Evolutionary conservation across 2,888 invertebrate species (phyloP).

Genomic region (Troides helena): DNA sequence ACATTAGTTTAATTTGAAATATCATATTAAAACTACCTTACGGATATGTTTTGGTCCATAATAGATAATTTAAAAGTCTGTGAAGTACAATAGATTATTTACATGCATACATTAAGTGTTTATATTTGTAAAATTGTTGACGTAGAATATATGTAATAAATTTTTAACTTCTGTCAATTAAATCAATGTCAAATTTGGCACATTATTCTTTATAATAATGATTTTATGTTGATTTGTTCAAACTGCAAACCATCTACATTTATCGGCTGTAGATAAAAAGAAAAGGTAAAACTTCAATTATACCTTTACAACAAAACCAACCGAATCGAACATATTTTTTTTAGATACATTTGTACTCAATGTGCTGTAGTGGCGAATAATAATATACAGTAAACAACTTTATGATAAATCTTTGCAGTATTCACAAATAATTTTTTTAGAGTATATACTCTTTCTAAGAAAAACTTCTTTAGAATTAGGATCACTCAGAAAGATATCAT

Average conservation of each 20-base stretch:
- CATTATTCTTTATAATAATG: background rate
- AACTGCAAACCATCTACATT: background rate
- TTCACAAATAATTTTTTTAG: too few relatives aligned
- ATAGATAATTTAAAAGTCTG: background rate
- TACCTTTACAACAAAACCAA: too few relatives aligned
- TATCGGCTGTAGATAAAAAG: too few relatives aligned
- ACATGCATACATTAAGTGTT: background rate
- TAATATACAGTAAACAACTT: too few relatives aligned
- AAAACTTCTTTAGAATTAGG: too few relatives aligned
- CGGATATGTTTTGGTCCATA: slow-evolving; percentile 12
- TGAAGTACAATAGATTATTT: background rate
- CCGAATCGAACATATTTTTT: too few relatives aligned
- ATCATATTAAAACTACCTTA: slow-evolving; percentile 6
- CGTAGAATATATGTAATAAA: background rate
- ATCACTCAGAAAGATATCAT: too few relatives aligned
- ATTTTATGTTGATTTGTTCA: background rate
- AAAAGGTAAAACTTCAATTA: too few relatives aligned
- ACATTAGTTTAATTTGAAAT: background rate
- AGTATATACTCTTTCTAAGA: too few relatives aligned
- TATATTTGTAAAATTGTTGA: background rate
- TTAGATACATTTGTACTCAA: too few relatives aligned
- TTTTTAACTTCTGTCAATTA: background rate
- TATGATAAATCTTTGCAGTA: too few relatives aligned
- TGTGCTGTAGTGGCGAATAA: too few relatives aligned
- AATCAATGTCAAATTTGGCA: background rate